Evolutionary conservation across 2,113 vertebrate genomes (phyloP).

Genomic region (Nycticebus coucang): DNA sequence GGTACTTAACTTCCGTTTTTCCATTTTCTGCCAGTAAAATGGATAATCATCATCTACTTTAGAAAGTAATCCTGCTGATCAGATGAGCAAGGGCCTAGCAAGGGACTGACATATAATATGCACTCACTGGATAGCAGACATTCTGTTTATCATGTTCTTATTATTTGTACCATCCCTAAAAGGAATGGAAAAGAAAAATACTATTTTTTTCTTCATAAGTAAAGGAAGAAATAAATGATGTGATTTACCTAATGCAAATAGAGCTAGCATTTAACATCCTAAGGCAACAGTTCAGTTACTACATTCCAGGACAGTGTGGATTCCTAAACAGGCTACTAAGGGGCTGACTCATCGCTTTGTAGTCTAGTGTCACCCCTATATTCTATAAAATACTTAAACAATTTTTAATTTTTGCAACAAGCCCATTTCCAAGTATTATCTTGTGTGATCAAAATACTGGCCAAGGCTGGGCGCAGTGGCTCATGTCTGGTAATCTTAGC

Average conservation of each 20-base stretch:
- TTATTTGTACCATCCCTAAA: not conserved
- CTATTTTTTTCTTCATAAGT: constrained; percentile 8
- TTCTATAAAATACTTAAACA: not conserved
- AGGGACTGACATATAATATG: not conserved
- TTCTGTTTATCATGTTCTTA: not conserved
- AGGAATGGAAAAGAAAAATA: not conserved
- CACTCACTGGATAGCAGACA: not conserved
- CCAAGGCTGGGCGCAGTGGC: not conserved
- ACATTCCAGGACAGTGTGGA: not conserved
- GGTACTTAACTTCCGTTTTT: not conserved
- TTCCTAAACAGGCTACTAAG: not conserved
- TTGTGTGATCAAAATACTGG: not conserved
- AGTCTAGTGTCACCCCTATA: not conserved
- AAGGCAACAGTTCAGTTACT: not conserved
- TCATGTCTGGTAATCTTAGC: too few relatives aligned
- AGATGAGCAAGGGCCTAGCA: not conserved
- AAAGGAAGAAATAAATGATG: not conserved
- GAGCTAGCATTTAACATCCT: not conserved
- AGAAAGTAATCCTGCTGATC: not conserved
- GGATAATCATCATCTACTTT: not conserved
- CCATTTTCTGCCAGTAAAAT: not conserved
- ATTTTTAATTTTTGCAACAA: not conserved
- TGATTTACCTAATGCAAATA: not conserved
- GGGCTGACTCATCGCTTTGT: not conserved
- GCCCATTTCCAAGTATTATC: not conserved